Conservation (phyloP, 2,113 vertebrate genomes). For the Dinomys branickii region DNA sequence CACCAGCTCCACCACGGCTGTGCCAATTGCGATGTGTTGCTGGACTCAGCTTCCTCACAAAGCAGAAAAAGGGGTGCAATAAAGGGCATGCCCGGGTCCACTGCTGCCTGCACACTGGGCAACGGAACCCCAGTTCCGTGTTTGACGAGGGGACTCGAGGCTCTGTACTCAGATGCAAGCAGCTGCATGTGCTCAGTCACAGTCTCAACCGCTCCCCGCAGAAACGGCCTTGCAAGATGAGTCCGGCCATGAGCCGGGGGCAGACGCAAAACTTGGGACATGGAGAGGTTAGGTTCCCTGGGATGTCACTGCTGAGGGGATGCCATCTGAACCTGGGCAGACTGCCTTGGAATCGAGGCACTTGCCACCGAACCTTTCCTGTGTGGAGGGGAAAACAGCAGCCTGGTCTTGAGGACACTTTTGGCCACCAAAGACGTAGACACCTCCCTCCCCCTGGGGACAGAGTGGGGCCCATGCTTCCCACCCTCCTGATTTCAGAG, state of each 20-base stretch:
- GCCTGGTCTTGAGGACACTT: neutral
- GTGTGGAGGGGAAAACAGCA: neutral
- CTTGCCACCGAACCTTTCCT: no score
- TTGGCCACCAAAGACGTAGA: neutral
- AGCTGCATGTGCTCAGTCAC: no score
- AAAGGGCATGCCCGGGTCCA: neutral
- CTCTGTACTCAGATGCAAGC: neutral
- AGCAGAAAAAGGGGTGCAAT: no score
- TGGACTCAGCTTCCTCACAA: neutral
- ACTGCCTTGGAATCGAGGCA: neutral
- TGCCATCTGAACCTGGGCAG: neutral
- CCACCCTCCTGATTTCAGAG: neutral
- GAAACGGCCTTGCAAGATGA: fast-evolving
- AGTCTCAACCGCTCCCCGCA: neutral
- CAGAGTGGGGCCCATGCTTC: fast-evolving
- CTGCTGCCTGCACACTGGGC: fast-evolving
- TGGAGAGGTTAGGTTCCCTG: neutral
- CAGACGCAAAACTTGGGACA: neutral
- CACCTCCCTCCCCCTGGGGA: fast-evolving
- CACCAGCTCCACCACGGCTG: fast-evolving
- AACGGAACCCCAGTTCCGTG: fast-evolving
- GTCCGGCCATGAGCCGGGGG: fast-evolving
- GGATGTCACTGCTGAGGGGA: fast-evolving
- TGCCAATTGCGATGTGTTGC: fast-evolving
- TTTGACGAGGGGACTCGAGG: neutral